A percentile compares a stretch with the other conserved stretches of the same genome.
These are phyloP conservation scores for Sycophila sp. DNA, from an alignment of 1,140 invertebrate species.

Conservation along the genomic window DNA sequence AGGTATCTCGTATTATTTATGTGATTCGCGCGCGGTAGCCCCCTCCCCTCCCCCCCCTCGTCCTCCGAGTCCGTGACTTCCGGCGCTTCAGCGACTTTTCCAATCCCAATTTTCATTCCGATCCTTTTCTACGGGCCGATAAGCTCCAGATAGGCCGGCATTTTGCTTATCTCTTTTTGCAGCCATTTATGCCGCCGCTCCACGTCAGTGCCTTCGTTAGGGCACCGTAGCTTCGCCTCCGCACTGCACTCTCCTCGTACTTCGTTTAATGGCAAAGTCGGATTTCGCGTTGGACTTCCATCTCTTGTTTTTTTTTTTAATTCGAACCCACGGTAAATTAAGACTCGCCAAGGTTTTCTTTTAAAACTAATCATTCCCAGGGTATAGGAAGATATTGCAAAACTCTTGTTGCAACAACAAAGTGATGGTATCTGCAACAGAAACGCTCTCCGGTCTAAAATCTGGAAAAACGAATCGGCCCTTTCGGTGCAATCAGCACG, in stretches of 20 bases:
- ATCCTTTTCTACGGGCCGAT: neutral
- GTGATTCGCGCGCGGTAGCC: neutral
- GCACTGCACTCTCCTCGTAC: neutral
- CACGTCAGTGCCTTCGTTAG: neutral
- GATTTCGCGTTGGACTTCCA: neutral
- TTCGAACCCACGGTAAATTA: no score
- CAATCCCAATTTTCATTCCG: slow-evolving; percentile 2
- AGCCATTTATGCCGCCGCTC: neutral
- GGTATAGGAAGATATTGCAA: no score
- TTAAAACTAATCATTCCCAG: no score
- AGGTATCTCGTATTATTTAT: slow-evolving; percentile 3
- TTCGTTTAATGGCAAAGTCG: no score
- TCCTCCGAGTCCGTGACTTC: neutral
- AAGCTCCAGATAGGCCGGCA: neutral
- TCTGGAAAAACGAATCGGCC: no score
- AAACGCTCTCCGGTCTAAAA: no score
- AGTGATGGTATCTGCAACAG: no score
- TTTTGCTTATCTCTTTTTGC: neutral
- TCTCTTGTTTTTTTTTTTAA: neutral
- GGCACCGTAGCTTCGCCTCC: neutral
- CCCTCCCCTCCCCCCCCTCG: no score
- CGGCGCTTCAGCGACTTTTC: neutral
- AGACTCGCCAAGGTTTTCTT: no score
- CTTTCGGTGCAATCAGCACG: no score
- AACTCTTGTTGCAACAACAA: no score